Conservation (phyloP, 2,113 vertebrate species). For the Petaurus breviceps region DNA sequence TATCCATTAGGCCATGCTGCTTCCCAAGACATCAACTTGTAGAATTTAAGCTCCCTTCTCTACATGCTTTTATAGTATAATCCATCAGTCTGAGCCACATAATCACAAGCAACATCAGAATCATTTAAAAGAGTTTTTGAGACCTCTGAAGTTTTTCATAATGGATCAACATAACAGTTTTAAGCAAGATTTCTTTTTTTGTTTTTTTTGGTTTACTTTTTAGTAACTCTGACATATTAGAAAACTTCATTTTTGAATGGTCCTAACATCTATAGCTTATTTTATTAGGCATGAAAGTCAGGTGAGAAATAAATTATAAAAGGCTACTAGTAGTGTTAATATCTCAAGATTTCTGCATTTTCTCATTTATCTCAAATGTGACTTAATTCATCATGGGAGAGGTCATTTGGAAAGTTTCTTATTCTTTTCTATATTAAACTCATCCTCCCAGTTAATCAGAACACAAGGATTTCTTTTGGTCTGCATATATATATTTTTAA, state of each 20-base stretch:
- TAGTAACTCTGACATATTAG: neutral
- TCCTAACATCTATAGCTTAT: neutral
- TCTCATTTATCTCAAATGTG: too few species aligned
- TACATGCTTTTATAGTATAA: neutral
- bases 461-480: neutral
- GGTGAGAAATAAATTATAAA: neutral
- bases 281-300: neutral
- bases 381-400: too few species aligned
- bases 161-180: neutral
- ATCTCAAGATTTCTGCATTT: too few species aligned
- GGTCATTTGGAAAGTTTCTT: neutral
- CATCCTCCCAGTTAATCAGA: neutral
- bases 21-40: too few species aligned
- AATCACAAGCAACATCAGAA: constrained; percentile 48
- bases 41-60: too few species aligned
- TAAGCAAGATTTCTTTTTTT: neutral
- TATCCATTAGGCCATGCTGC: too few species aligned
- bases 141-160: neutral
- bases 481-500: neutral
- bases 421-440: neutral
- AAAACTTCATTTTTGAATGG: neutral
- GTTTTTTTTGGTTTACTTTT: neutral
- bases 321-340: neutral
- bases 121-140: constrained; percentile 41
- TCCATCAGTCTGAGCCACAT: constrained; percentile 15